phyloP scores from a whole-genome alignment of 2,797 vertebrate genomes.

The Alosa sapidissima region DNA sequence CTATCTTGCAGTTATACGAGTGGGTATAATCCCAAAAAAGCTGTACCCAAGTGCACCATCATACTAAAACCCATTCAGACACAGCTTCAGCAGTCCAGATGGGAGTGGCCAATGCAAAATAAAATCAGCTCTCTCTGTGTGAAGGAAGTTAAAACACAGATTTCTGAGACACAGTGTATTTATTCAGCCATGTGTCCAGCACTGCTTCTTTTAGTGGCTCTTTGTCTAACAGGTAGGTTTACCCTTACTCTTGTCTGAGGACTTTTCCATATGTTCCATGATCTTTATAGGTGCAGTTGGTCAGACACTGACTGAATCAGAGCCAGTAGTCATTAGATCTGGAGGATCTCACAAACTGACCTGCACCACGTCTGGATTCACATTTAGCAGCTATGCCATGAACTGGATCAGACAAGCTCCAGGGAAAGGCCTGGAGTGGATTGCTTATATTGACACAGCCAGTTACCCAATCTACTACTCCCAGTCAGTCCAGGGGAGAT shows the following conservation, averaged over 20 bases:
- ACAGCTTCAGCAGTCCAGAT: background rate
- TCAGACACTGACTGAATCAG: conserved; percentile 34
- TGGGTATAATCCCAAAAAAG: too few relatives aligned
- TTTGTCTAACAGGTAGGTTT: background rate
- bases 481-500: conserved; percentile 35
- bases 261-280: background rate
- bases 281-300: conserved; percentile 6
- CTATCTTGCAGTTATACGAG: too few relatives aligned
- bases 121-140: background rate
- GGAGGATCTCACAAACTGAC: conserved; percentile 32
- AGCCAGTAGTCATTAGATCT: conserved; percentile 29
- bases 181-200: background rate
- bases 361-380: conserved; percentile 31
- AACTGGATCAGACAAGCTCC: conserved; percentile 30
- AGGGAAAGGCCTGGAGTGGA: conserved; percentile 35
- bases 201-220: background rate
- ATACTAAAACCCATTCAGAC: too few relatives aligned
- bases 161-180: background rate
- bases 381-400: background rate
- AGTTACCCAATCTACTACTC: background rate
- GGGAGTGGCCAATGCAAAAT: background rate
- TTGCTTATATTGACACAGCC: background rate
- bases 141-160: conserved; percentile 16
- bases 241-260: background rate
- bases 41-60: too few relatives aligned